Evolutionary conservation across 2,888 invertebrate species (phyloP).

Genomic region (Mechanitis mazaeus): DNA sequence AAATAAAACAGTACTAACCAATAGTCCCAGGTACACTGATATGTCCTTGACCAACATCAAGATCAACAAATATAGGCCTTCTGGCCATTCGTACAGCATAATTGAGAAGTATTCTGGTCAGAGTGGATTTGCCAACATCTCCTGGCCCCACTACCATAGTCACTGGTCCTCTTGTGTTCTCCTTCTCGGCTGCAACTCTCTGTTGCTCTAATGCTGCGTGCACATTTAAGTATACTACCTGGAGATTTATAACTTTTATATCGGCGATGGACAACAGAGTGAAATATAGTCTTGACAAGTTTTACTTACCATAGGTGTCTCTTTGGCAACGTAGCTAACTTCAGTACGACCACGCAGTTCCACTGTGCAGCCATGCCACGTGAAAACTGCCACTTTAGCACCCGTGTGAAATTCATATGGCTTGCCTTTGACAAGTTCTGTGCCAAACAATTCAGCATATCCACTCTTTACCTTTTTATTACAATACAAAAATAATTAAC

Average conservation of each 20-base stretch:
- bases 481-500: conserved; percentile 16
- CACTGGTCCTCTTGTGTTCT: conserved; percentile 85
- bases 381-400: conserved; percentile 96
- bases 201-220: conserved; percentile 96
- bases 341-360: conserved; percentile 92
- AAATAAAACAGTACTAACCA: conserved; percentile 61
- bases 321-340: conserved; percentile 95
- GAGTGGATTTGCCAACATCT: conserved; percentile 97
- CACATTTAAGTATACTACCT: conserved; percentile 93
- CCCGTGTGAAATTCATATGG: conserved; percentile 92
- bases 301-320: conserved; percentile 91
- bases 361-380: conserved; percentile 95
- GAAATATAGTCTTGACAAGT: not conserved
- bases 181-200: conserved; percentile 87
- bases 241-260: conserved; percentile 25
- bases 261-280: not conserved
- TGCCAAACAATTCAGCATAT: conserved; percentile 96
- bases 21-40: conserved; percentile 95
- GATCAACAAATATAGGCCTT: conserved; percentile 93
- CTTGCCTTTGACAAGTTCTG: conserved; percentile 95
- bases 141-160: conserved; percentile 95
- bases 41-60: conserved; percentile 96
- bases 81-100: conserved; percentile 95
- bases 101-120: conserved; percentile 91
- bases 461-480: conserved; percentile 86